A percentile compares a stretch with the other conserved stretches of the same genome.
These are phyloP conservation scores for Aptenodytes patagonicus DNA, from an alignment of 2,113 vertebrate genomes.

Conservation along the genomic window DNA sequence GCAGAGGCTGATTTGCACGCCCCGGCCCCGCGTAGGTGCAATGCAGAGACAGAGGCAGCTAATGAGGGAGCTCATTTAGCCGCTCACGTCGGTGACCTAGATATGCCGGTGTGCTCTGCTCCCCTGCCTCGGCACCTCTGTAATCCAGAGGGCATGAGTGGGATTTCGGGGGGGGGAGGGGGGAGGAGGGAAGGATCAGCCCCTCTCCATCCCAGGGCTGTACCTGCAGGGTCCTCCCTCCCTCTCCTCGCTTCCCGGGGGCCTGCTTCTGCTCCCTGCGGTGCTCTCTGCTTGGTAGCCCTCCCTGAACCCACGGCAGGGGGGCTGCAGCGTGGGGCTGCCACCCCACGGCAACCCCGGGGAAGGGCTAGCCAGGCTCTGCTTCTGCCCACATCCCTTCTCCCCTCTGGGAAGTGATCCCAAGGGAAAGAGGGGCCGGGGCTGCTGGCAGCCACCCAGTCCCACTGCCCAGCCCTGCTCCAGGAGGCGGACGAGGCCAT, in stretches of 20 bases:
- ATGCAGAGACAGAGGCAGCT: background rate
- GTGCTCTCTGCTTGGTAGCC: too few relatives aligned
- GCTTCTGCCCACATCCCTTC: background rate
- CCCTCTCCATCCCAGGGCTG: fast-evolving
- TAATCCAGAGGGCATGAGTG: fast-evolving
- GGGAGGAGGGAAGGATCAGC: background rate
- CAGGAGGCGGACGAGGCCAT: background rate
- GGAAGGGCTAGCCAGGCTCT: background rate
- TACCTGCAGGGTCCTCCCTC: background rate
- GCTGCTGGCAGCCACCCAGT: background rate
- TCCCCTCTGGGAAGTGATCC: background rate
- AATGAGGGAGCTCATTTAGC: background rate
- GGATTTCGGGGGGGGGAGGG: background rate
- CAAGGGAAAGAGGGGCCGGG: background rate
- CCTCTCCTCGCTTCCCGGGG: fast-evolving
- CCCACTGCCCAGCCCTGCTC: background rate
- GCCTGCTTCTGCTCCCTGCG: background rate
- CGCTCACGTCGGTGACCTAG: background rate
- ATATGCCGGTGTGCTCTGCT: background rate
- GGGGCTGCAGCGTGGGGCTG: background rate
- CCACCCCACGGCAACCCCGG: background rate
- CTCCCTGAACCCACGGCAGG: background rate
- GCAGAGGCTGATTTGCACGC: background rate
- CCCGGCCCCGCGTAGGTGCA: background rate
- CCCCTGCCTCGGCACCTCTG: background rate